phyloP scores from a whole-genome alignment of 2,113 vertebrate genomes.

The Alethe castanea region DNA sequence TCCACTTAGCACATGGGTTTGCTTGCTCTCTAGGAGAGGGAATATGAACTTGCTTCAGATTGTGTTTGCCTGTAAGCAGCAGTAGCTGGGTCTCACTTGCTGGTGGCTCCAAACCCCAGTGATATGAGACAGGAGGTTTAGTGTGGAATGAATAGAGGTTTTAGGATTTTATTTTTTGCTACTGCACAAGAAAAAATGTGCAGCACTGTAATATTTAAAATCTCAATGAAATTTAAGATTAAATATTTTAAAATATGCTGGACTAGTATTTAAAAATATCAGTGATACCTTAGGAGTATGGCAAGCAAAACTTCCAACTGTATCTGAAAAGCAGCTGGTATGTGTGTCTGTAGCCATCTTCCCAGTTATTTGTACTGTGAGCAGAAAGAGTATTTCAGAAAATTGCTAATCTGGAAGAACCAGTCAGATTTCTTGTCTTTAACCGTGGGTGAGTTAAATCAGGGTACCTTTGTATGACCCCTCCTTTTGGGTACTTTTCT shows the following conservation, averaged over 20 bases:
- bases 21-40: rapidly evolving
- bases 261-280: background rate
- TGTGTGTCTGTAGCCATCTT: background rate
- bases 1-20: rapidly evolving
- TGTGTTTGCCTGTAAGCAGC: background rate
- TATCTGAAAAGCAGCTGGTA: background rate
- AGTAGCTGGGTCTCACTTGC: rapidly evolving
- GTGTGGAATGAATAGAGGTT: background rate
- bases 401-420: background rate
- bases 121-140: background rate
- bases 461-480: background rate
- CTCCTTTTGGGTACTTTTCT: background rate
- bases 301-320: background rate
- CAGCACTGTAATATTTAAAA: background rate
- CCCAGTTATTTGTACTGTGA: background rate
- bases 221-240: background rate
- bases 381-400: background rate
- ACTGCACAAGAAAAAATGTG: background rate
- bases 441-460: rapidly evolving
- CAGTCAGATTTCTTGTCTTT: background rate
- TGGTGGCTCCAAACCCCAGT: background rate
- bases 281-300: background rate
- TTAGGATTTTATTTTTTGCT: background rate
- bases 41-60: background rate
- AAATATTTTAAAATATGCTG: background rate